These are phyloP conservation scores for Lutraria lutraria DNA, from an alignment of 2,888 invertebrate genomes.

Conservation along the genomic window DNA sequence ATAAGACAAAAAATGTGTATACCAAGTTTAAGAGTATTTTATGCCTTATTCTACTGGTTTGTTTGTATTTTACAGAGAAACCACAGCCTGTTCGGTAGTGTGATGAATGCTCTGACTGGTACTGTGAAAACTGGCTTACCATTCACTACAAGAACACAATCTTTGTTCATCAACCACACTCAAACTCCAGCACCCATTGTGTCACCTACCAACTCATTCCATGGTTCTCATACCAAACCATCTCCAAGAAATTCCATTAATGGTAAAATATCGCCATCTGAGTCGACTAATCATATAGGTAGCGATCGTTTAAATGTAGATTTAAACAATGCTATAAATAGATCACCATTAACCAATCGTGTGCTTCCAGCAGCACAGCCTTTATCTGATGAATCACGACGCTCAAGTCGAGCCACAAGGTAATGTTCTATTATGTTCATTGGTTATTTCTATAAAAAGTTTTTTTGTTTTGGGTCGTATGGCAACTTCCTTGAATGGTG, in stretches of 20 bases:
- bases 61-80: constrained; percentile 91
- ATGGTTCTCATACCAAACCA: constrained; percentile 76
- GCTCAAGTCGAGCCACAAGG: constrained; percentile 47
- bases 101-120: constrained; percentile 87
- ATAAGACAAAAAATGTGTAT: too few relatives aligned
- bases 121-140: constrained; percentile 79
- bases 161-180: constrained; percentile 81
- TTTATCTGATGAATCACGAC: constrained; percentile 27
- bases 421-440: neutral
- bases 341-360: constrained; percentile 76
- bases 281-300: constrained; percentile 74
- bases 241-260: constrained; percentile 81
- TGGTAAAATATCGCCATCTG: constrained; percentile 80
- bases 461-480: too few relatives aligned
- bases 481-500: too few relatives aligned
- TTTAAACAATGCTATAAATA: constrained; percentile 81
- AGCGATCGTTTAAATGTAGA: constrained; percentile 79
- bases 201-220: constrained; percentile 82
- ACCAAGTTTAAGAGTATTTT: too few relatives aligned
- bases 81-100: constrained; percentile 97
- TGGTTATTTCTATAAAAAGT: too few relatives aligned
- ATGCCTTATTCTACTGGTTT: too few relatives aligned
- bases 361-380: constrained; percentile 68
- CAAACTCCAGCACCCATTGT: constrained; percentile 76
- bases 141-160: constrained; percentile 83